Base-by-base conservation (phyloP, 2,797 vertebrate species). In the Erethizon dorsatum region DNA sequence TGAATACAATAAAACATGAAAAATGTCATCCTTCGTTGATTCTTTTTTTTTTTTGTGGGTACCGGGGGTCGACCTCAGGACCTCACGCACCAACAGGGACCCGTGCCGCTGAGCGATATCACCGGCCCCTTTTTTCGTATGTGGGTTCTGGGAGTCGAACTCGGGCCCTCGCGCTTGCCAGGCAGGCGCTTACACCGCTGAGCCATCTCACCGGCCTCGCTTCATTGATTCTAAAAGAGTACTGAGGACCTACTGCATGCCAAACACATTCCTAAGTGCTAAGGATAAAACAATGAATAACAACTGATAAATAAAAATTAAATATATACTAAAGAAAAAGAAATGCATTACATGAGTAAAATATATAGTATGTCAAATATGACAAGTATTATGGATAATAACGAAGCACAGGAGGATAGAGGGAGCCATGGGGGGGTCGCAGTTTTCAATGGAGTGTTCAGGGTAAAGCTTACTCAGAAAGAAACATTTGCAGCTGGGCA, bases 181-280 rank as follows among this genome's bases (percentile, higher is more conserved):
- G n/a, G n/a, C n/a, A n/a, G n/a, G n/a, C n/a, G n/a, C n/a, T n/a
- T n/a, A n/a, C n/a, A n/a, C n/a, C n/a, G n/a, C n/a, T n/a, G n/a
- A n/a, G n/a, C n/a, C n/a, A n/a, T n/a, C n/a, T n/a, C n/a, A n/a
- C n/a, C n/a, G n/a, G n/a, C n/a, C n/a, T n/a, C n/a, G n/a, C n/a
- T n/a, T 83, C 50, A 91, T 24, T 86, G 45, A 88, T 65, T 80
- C 26, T 54, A 50, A 95, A 86, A 50, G 26, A 77, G 78, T 78
- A 45, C 59, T 45, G 26, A 96, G 12, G 54, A 92, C 33, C 22
- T 69, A 86, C 50, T 75, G 59, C 7, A 57, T 41, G 56, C 26
- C 90, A 86, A 89, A 28, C 50, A 79, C n/a, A n/a, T 77, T 82
- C 69, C 91, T 89, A 47, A 37, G 69, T 67, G 5, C 56, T 63